Evolutionary conservation across 2,888 invertebrate species (phyloP), one percentile per base, ranked within the genome.

Genomic region (Leptarthrus brevirostris): DNA sequence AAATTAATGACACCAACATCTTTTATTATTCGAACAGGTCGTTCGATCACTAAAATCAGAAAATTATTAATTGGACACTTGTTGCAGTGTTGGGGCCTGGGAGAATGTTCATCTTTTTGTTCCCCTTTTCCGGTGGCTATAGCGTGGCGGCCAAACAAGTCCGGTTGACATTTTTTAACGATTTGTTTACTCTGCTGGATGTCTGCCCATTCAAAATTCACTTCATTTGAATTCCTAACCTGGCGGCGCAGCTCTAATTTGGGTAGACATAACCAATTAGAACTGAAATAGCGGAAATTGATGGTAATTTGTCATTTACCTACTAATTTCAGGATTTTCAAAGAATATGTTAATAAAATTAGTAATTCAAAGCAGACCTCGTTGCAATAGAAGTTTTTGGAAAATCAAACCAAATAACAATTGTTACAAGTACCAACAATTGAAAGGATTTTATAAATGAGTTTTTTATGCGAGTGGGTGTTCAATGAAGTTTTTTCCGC

Each of bases 101-200:
- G 30, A 12, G 12, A 14, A 14, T 47, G 12, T 6, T 49, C 18
- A 18, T 6, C 8, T 49, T 49, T 49, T 49, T 16, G 6, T 12
- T 20, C 18, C 16, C n/a, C 14, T 20, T 44, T 16, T 49, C 20
- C 49, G 6, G 49, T 18, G 49, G 18, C 18, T 49, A 18, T 16
- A 12, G 49, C 18, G 49, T 16, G 16, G 49, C 18, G 8, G 4
- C 49, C 18, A n/a, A 18, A 16, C 16, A 49, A 8, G 16, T 49
- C 49, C 20, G 16, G 18, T 47, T 3, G 49, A 49, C 49, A 49
- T 8, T 49, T 49, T 20, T 40, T 6, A 14, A 14, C 49, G 49
- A 49, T 49, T 49, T 49, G 49, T 49, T 49, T 49, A 16, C 49
- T 49, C 49, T 20, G 49, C n/a, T 49, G 49, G 49, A 18, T 49